Conservation (phyloP, 2,888 invertebrate species). For the Drosophila tanythrix region DNA sequence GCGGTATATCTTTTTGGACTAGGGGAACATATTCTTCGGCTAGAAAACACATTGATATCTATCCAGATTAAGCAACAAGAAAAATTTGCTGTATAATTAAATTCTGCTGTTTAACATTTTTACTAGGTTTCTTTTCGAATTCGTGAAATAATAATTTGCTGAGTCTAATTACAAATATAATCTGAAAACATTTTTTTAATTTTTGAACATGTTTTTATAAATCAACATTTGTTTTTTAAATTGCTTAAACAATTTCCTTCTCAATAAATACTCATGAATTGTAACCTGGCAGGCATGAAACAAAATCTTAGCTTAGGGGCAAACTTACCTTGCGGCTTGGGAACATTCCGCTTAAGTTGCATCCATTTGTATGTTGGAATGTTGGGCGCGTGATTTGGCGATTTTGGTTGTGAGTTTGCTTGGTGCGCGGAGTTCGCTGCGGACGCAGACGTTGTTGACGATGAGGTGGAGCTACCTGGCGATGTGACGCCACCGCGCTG, state of each 20-base stretch:
- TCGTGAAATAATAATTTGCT: not conserved
- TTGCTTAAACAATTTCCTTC: not conserved
- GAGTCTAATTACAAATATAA: not conserved
- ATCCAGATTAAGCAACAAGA: not conserved
- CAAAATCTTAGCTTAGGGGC: not conserved
- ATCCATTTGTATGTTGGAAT: conserved; percentile 99
- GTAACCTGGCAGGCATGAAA: not conserved
- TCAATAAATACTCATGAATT: not conserved
- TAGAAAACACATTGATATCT: not conserved
- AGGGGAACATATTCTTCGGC: not conserved
- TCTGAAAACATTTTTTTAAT: not conserved
- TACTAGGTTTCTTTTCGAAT: not conserved
- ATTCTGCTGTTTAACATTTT: not conserved
- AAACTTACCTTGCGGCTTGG: conserved; percentile 94
- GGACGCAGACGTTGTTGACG: conserved; percentile 68
- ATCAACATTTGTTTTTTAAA: not conserved
- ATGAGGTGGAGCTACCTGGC: conserved; percentile 82
- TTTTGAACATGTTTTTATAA: not conserved
- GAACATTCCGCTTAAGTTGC: conserved; percentile 98
- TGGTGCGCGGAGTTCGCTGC: conserved; percentile 64
- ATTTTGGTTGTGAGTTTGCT: conserved; percentile 78
- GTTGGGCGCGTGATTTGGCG: conserved; percentile 82
- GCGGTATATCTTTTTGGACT: not conserved
- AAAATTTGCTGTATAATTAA: not conserved
- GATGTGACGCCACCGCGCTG: conserved; percentile 81